Conservation (phyloP, 1,140 invertebrate genomes). For the Physella acuta region DNA sequence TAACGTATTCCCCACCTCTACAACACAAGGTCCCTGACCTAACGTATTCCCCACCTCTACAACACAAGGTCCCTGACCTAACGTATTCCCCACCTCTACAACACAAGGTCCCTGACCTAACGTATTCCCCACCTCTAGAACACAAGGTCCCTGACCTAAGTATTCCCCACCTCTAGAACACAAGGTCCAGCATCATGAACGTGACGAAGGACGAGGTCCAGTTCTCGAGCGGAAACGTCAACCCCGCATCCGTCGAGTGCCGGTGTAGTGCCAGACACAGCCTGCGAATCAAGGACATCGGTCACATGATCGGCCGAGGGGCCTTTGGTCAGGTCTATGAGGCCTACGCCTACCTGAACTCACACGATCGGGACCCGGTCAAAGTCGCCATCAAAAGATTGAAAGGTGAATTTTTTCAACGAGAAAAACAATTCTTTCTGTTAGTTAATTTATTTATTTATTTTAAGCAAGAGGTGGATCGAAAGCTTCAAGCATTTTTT, state of each 20-base stretch:
- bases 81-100: background rate
- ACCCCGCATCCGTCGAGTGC: background rate
- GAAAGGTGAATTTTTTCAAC: no score
- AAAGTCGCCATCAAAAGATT: slow-evolving; percentile 35
- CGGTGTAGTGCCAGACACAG: background rate
- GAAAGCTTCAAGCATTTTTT: no score
- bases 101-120: background rate
- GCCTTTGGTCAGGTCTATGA: slow-evolving; percentile 74
- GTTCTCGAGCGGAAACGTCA: background rate
- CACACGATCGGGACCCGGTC: slow-evolving; percentile 18
- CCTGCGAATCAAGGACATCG: slow-evolving; percentile 57
- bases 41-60: background rate
- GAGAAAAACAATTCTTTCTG: no score
- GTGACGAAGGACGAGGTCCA: background rate
- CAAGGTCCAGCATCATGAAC: background rate
- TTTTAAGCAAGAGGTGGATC: no score
- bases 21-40: no score
- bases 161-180: background rate
- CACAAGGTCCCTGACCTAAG: background rate
- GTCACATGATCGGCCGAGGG: slow-evolving; percentile 87
- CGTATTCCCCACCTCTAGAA: background rate
- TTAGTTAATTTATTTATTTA: no score
- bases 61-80: background rate
- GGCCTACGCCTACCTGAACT: slow-evolving; percentile 18
- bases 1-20: no score